Evolutionary conservation across 2,113 vertebrate species (phyloP), one percentile per base, ranked within the genome.

Genomic region (Eira barbara): DNA sequence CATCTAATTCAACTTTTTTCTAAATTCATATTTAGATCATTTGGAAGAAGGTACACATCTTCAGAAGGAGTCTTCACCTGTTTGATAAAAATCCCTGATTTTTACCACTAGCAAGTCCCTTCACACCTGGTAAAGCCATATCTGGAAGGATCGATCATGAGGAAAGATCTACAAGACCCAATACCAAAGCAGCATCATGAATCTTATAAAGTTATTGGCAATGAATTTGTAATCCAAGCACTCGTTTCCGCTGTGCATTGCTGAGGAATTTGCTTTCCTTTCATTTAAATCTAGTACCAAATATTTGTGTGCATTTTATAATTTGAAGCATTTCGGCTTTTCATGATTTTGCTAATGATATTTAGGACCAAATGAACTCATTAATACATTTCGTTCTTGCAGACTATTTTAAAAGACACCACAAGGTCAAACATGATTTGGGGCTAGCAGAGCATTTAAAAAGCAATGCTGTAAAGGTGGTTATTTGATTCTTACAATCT

Each of bases 361-460:
- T 95, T 98, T 88, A 95, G 85, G 65, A 87, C 13, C 2, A 12
- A 91, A 52, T 81, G 34, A 95, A 89, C 0, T n/a, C 49, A 36
- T 61, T 95, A 94, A 87, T 69, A 52, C 89, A 67, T 31, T 89
- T 96, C 93, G 89, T 69, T 90, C 27, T 71, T 86, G 6, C 67
- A 79, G 71, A 45, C 92, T 89, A 84, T 87, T 31, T 82, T 61
- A 67, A 92, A 97, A 96, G 73, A 92, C 69, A 80, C 18, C 36
- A 31, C 1, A 1, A 96, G 27, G 67, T 82, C 96, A 85, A 91
- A 94, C 34, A 57, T n/a, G 27, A 20, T 67, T 97, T 94, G 89
- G 45, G 39, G 74, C 78, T 15, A 87, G 39, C 47, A 80, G 39
- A 83, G 25, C 69, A 96, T 94, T 65, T 96, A 27, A 52, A 18